Base-by-base conservation (phyloP, 2,113 vertebrate species). In the Rhinogobius similis region DNA sequence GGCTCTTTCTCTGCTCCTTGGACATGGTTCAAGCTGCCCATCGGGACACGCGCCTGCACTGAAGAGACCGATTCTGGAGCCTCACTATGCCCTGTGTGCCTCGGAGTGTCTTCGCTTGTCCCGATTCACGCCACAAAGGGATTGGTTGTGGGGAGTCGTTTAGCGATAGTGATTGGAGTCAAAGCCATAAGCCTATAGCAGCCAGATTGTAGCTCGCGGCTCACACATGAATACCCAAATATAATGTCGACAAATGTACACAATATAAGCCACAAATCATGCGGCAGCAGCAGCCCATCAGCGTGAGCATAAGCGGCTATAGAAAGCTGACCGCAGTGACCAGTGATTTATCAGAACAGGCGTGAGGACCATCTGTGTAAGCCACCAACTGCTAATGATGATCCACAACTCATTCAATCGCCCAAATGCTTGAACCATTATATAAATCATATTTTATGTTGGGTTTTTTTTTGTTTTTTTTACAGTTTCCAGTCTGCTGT, bases 91-190 rank as follows among this genome's bases (percentile, higher is more conserved):
- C 63, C 67, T 26, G 41, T 62, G 52, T 77, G 76, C 71, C 65
- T 71, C 59, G 16, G 13, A 32, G 64, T 50, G 58, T 38, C 53
- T 65, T 74, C 63, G 64, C 69, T 67, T 70, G 72, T 74, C 26
- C 76, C 70, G 74, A 5, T 23, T 16, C 73, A 55, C 68, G 61
- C 46, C 48, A 18, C 68, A 68, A 68, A 44, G 12, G 26, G 58
- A 26, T 65, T 50, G 44, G 24, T 46, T 78, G 66, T 72, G 65
- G 48, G 23, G 72, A 85, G 67, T 86, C 70, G 78, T 71, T 62
- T 72, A 72, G 79, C 9, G 46, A 83, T 77, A 68, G 71, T 77
- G 78, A 84, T 82, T 88, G 73, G 70, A 89, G 71, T 83, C 76
- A 78, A 77, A 86, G 67, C 69, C 67, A 77, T 88, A 76, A 80